phyloP scores from a whole-genome alignment of 2,113 vertebrate species.

The Acrocephalus arundinaceus region DNA sequence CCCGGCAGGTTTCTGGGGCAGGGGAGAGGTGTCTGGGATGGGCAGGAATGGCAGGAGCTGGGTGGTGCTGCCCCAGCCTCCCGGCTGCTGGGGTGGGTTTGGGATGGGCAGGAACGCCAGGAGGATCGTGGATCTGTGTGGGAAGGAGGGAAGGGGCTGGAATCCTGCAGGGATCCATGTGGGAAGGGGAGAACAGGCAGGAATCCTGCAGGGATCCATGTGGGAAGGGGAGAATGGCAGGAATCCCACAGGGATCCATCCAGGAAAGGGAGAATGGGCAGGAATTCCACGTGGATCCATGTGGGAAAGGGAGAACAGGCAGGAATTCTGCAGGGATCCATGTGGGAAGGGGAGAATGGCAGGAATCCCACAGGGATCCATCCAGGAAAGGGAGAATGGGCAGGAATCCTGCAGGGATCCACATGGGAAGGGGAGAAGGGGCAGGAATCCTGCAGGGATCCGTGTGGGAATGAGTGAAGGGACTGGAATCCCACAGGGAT shows the following conservation, averaged over 20 bases:
- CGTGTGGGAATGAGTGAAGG: too few relatives aligned
- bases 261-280: not conserved
- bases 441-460: not conserved
- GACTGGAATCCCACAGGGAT: not conserved
- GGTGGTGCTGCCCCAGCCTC: not conserved
- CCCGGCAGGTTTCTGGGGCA: not conserved
- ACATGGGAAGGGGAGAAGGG: not conserved
- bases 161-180: rapidly evolving
- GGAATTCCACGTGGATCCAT: rapidly evolving
- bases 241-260: not conserved
- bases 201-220: too few relatives aligned
- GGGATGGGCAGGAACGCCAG: not conserved
- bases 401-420: rapidly evolving
- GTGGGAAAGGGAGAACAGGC: not conserved
- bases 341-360: not conserved
- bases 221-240: not conserved
- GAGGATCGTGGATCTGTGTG: rapidly evolving
- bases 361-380: too few relatives aligned
- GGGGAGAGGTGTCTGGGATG: not conserved
- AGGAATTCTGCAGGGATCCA: rapidly evolving
- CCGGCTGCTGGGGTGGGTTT: not conserved
- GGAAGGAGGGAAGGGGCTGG: not conserved
- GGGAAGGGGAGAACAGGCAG: not conserved
- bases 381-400: not conserved
- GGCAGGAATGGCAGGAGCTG: not conserved